phyloP scores from a whole-genome alignment of 2,888 invertebrate species.

The Ectobius pallidus region DNA sequence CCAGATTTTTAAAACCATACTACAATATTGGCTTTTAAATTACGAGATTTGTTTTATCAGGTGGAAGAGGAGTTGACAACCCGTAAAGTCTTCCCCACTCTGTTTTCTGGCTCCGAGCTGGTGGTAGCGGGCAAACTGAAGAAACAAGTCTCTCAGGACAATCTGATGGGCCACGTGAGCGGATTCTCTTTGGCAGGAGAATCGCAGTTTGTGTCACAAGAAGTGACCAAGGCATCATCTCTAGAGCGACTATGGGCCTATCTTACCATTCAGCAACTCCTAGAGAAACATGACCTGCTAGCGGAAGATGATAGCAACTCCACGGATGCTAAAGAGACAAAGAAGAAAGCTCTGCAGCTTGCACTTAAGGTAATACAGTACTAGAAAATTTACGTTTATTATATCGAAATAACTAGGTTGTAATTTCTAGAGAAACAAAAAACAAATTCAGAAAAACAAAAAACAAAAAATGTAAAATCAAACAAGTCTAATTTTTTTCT shows the following conservation, averaged over 20 bases:
- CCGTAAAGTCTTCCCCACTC: constrained; percentile 61
- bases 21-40: no score
- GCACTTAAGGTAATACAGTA: constrained; percentile 65
- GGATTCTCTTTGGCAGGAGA: constrained; percentile 19
- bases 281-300: constrained; percentile 57
- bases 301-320: constrained; percentile 21
- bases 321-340: constrained; percentile 48
- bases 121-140: constrained; percentile 64
- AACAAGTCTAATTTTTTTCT: no score
- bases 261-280: constrained; percentile 67
- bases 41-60: no score
- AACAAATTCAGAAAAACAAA: no score
- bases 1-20: no score
- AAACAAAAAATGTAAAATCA: no score
- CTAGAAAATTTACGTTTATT: no score
- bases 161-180: constrained; percentile 17
- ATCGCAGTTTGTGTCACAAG: constrained; percentile 42
- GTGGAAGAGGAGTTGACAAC: constrained; percentile 60
- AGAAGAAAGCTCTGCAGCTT: constrained; percentile 61
- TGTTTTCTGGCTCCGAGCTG: constrained; percentile 67
- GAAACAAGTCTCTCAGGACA: constrained; percentile 9
- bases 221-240: constrained; percentile 51
- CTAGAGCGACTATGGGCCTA: constrained; percentile 70
- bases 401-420: no score
- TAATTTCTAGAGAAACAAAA: no score